Base-by-base conservation (phyloP, 2,113 vertebrate genomes). In the Anolis carolinensis region DNA sequence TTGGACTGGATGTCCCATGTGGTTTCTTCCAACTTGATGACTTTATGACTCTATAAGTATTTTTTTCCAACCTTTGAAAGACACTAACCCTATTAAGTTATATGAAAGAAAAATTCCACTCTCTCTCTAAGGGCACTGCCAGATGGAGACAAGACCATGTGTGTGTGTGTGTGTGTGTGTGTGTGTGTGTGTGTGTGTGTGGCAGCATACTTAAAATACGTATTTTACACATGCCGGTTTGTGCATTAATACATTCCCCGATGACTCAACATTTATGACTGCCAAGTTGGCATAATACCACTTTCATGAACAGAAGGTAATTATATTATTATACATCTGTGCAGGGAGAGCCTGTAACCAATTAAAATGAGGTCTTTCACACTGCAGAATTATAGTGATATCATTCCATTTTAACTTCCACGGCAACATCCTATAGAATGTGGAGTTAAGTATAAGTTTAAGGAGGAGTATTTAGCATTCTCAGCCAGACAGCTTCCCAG, bases 231-330 rank as follows among this genome's bases (percentile, higher is more conserved):
- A 79, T 3, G 1, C 21, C 30, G 9, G 6, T 68, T 14, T 30
- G 32, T 82, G 32, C 65, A 74, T 83, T 86, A 86, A 90, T 89
- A 44, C 39, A 78, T 36, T 87, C 90, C 85, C 83, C 73, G 59
- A 71, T 65, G 79, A 67, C 44, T 81, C 59, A 74, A 52, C 6
- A 36, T 67, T 65, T 74, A 74, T 34, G 89, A 88, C 63, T 90
- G 90, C 91, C 91, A 90, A 92, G 79, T 87, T 90, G 86, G 86
- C 87, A 85, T 48, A 6, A 0, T 55, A 63, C 7, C n/a, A 52
- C 77, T 78, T 87, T 91, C 80, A 68, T 81, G 92, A 93, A 94
- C 83, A 93, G 92, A 92, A 89, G 90, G 88, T 55, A 75, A 90
- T 78, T 93, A 5, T 90, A 83, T 81, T 89, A 87, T 84, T 87